A percentile compares a stretch with the other conserved stretches of the same genome.
Evolutionary conservation across 2,888 invertebrate genomes (phyloP).

Genomic region (Andrena haemorrhoa): DNA sequence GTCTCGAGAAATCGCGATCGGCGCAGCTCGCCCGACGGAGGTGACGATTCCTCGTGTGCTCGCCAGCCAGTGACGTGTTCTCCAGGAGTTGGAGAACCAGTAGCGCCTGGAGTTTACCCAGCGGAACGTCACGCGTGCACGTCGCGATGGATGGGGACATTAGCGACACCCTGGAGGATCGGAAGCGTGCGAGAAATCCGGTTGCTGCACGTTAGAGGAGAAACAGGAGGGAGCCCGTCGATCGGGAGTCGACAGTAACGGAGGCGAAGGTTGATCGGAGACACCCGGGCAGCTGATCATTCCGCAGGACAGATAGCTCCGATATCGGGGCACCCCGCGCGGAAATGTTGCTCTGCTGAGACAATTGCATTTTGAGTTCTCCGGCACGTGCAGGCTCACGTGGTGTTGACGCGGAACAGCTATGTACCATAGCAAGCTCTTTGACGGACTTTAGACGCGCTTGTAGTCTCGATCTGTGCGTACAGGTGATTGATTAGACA

Average conservation of each 20-base stretch:
- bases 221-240: background rate
- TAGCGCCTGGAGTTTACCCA: conserved; percentile 28
- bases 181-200: background rate
- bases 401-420: conserved; percentile 15
- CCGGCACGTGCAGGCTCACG: conserved; percentile 58
- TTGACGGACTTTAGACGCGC: background rate
- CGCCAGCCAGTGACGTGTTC: conserved; percentile 25
- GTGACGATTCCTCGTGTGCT: conserved; percentile 9
- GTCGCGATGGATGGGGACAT: conserved; percentile 42
- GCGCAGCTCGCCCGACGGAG: conserved; percentile 4
- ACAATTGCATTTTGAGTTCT: background rate
- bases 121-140: conserved; percentile 18
- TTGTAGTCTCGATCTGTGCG: background rate
- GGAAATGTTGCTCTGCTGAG: background rate
- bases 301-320: too few relatives aligned
- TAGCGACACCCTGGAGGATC: conserved; percentile 42
- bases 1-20: conserved; percentile 12
- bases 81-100: conserved; percentile 21
- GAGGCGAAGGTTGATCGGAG: background rate
- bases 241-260: background rate
- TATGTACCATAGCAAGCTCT: background rate
- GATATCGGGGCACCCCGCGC: background rate
- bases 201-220: conserved; percentile 12
- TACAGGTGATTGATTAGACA: conserved; percentile 22
- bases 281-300: background rate